A percentile compares a stretch with the other conserved stretches of the same genome.
These are phyloP conservation scores for Drosophila tsacasi DNA, from an alignment of 1,140 invertebrate species.

Conservation along the genomic window DNA sequence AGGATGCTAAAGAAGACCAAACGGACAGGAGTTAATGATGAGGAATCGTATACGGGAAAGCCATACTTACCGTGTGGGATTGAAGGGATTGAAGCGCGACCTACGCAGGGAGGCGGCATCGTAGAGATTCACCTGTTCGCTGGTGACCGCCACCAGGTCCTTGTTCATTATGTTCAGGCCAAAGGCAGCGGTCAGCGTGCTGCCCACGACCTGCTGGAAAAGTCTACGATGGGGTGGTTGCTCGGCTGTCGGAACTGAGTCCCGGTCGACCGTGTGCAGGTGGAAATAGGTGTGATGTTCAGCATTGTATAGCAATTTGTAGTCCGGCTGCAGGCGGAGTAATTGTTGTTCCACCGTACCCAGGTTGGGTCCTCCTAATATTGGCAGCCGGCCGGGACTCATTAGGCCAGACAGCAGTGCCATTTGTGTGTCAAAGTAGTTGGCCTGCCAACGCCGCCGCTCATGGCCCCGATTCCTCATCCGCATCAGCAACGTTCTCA, in stretches of 20 bases:
- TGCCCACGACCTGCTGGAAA: conserved; percentile 68
- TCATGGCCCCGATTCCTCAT: conserved; percentile 22
- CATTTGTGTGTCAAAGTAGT: conserved; percentile 62
- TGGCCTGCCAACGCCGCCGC: conserved; percentile 37
- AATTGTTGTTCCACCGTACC: conserved; percentile 59
- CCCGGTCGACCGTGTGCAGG: conserved; percentile 53
- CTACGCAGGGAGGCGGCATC: conserved; percentile 72
- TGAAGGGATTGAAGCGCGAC: conserved; percentile 78
- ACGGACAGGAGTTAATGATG: background rate
- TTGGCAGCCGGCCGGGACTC: conserved; percentile 59
- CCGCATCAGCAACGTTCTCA: conserved; percentile 41
- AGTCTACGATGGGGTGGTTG: conserved; percentile 32
- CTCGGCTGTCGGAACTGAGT: background rate
- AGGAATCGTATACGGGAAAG: background rate
- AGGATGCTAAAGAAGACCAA: conserved; percentile 56
- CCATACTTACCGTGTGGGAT: conserved; percentile 75
- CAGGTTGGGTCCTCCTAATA: conserved; percentile 52
- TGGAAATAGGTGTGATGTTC: conserved; percentile 80
- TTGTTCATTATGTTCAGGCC: conserved; percentile 59
- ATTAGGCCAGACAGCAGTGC: conserved; percentile 45
- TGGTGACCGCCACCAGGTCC: conserved; percentile 38
- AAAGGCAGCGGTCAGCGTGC: conserved; percentile 71
- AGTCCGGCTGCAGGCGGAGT: conserved; percentile 72
- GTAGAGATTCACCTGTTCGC: conserved; percentile 69
- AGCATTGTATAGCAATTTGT: conserved; percentile 80